phyloP scores from a whole-genome alignment of 2,797 vertebrate species.

The Rhodeus uyekii region DNA sequence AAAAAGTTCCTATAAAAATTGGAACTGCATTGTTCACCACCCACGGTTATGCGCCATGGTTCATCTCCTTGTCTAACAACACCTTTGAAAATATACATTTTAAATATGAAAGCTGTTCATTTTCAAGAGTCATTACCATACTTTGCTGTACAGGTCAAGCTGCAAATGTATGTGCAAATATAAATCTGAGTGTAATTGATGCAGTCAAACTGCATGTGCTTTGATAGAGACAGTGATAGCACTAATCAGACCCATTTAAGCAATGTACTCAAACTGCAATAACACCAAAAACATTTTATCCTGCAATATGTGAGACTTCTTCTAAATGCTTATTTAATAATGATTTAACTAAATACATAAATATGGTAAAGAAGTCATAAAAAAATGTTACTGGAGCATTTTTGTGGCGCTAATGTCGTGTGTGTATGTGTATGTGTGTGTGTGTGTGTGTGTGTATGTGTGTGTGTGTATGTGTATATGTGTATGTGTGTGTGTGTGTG shows the following conservation, averaged over 20 bases:
- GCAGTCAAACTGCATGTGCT: background rate
- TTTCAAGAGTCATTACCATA: background rate
- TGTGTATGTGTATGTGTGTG: too few relatives aligned
- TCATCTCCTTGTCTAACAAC: background rate
- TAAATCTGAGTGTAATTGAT: background rate
- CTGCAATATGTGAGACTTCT: background rate
- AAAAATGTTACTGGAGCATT: background rate
- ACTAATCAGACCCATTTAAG: background rate
- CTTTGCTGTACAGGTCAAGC: background rate
- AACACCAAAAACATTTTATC: background rate
- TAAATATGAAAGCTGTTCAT: conserved; percentile 11
- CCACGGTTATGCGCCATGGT: background rate
- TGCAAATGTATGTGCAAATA: background rate
- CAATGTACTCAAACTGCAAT: background rate
- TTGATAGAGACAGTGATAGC: background rate
- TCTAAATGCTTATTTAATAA: background rate
- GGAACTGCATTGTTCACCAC: background rate
- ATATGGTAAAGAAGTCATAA: background rate
- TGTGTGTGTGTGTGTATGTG: too few relatives aligned
- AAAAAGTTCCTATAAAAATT: background rate
- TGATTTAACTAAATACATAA: background rate
- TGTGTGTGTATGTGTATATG: too few relatives aligned
- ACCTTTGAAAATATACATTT: conserved; percentile 12
- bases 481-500: too few relatives aligned
- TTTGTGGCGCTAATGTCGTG: too few relatives aligned